Evolutionary conservation across 2,797 vertebrate genomes (phyloP).

Genomic region (Chrosomus eos): DNA sequence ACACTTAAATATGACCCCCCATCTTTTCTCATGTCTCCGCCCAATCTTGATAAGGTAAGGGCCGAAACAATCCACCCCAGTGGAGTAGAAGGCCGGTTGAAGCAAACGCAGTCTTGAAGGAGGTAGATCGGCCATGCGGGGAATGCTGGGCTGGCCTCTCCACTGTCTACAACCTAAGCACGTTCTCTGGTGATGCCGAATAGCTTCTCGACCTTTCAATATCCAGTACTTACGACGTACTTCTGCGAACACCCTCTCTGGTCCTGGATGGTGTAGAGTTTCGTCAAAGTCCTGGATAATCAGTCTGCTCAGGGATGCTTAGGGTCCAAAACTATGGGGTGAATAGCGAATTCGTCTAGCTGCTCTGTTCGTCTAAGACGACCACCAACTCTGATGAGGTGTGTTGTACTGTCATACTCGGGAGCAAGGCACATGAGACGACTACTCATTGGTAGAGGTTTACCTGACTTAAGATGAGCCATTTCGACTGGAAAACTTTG

Average conservation of each 20-base stretch:
- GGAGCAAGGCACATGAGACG: not conserved
- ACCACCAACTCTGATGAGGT: slow-evolving; percentile 13
- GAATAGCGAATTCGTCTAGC: not conserved
- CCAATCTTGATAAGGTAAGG: not conserved
- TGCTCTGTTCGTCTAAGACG: not conserved
- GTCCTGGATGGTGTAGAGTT: not conserved
- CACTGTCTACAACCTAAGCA: not conserved
- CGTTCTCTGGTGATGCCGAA: no score
- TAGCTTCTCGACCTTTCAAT: no score
- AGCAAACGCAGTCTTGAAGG: not conserved
- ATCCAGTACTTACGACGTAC: not conserved
- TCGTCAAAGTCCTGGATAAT: not conserved
- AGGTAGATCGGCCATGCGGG: slow-evolving; percentile 14
- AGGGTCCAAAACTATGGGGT: slow-evolving; percentile 26
- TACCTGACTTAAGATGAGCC: not conserved
- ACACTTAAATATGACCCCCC: not conserved
- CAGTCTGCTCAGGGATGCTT: slow-evolving; percentile 16
- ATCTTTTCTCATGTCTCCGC: not conserved
- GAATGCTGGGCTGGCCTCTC: not conserved
- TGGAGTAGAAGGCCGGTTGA: slow-evolving; percentile 18
- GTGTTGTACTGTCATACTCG: not conserved
- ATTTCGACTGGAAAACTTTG: not conserved
- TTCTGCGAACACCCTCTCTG: not conserved
- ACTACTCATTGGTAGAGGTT: not conserved
- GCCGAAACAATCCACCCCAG: slow-evolving; percentile 7